Evolutionary conservation across 1,140 invertebrate species (phyloP), one percentile per base, ranked within the genome.

Genomic region (Drosophila lini): DNA sequence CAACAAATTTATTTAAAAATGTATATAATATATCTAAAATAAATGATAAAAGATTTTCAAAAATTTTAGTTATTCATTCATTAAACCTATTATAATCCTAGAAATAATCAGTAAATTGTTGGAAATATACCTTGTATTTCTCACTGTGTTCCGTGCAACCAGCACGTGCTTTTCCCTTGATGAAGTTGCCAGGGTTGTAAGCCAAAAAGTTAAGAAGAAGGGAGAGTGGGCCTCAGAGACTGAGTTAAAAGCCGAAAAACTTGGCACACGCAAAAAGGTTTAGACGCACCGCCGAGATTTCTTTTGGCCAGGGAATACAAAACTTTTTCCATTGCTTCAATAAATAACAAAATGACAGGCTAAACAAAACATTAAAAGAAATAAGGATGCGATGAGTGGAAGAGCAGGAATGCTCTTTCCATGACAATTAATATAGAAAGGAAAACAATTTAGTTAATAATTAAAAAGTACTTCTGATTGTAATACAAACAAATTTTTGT

Each of bases 191-290:
- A 44, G 56, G 22, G 63, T 40, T 67, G 45, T 44, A 5, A 53
- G 61, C 34, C 55, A 13, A 25, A 74, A 63, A 55, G 36, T 11
- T 32, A 36, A 38, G 50, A n/a, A 19, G 9, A 2, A 22, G 44
- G 56, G 22, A 15, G 44, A 57, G 53, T 55, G 52, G 31, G 32
- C 52, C 42, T 34, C 16, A 19, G 68, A 36, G 68, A 59, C 68
- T 25, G 69, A 63, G 81, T 74, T 84, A 88, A 88, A 81, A 86
- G 80, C 80, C 83, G 80, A 76, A 69, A 86, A 84, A 84, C 78
- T 85, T 63, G 78, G 67, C 68, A 67, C 77, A 77, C 78, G 61
- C 67, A 74, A 78, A 77, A 88, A 77, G 79, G 71, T 79, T 83
- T 88, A 71, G 73, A 73, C 73, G 80, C 83, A 64, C 74, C 78